phyloP scores from a whole-genome alignment of 1,140 invertebrate species.

The Hylaeus volcanicus region DNA sequence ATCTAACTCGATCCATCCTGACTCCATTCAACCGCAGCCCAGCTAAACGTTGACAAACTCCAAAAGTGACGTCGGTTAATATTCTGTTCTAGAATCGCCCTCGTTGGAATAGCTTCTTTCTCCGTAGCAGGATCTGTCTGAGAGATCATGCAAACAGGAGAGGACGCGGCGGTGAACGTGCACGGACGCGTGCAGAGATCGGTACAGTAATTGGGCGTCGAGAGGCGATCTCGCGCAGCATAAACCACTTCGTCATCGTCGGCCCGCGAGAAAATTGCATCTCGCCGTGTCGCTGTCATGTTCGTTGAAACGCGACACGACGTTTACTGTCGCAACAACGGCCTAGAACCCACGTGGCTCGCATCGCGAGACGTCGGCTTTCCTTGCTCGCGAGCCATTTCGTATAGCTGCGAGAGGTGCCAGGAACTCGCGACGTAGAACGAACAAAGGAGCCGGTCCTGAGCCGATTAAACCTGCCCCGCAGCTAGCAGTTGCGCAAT shows the following conservation, averaged over 20 bases:
- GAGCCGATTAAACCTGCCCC: conserved; percentile 48
- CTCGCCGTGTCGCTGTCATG: conserved; percentile 65
- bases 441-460: conserved; percentile 34
- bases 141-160: no score
- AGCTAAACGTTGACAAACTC: no score
- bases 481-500: conserved; percentile 44
- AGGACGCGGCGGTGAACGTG: no score
- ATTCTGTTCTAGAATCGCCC: no score
- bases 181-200: not conserved
- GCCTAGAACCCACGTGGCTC: conserved; percentile 12
- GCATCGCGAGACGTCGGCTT: conserved; percentile 14
- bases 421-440: conserved; percentile 18
- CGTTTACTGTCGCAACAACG: conserved; percentile 68
- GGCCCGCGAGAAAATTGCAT: conserved; percentile 59
- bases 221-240: conserved; percentile 30
- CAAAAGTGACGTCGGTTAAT: no score
- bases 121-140: no score
- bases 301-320: conserved; percentile 63
- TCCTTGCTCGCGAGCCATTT: conserved; percentile 26
- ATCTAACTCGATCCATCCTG: no score
- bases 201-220: conserved; percentile 45
- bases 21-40: no score
- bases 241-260: conserved; percentile 67
- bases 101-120: no score
- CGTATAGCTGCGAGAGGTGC: not conserved